Percentiles rank a stretch among this genome's conserved stretches.
Evolutionary conservation across 2,113 vertebrate genomes (phyloP).

Genomic region (Peromyscus maniculatus): DNA sequence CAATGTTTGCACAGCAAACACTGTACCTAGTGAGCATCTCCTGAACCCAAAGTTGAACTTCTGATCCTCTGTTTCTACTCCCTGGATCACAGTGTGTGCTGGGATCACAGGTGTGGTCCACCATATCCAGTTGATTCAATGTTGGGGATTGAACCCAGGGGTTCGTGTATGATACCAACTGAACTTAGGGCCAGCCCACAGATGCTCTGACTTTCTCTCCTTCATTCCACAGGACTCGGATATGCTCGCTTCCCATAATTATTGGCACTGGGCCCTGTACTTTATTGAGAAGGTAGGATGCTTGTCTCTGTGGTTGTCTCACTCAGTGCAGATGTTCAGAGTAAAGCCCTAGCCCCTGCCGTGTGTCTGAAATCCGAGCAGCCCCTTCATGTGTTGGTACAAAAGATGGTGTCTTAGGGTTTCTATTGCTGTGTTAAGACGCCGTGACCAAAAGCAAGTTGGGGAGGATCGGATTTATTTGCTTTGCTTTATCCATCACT

Average conservation of each 20-base stretch:
- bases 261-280: constrained; percentile 98
- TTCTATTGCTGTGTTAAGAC: neutral
- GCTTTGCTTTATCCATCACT: neutral
- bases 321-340: accelerated
- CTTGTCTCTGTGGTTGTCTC: accelerated
- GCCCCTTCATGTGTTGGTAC: accelerated
- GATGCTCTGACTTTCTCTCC: accelerated
- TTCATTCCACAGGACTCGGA: constrained; percentile 88
- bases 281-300: constrained; percentile 95
- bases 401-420: neutral
- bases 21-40: neutral
- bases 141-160: neutral
- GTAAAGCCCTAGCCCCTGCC: accelerated
- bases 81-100: neutral
- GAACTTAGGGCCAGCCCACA: no score
- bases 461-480: neutral
- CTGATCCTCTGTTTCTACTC: neutral
- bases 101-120: neutral
- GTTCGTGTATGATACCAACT: neutral
- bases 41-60: neutral
- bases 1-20: neutral
- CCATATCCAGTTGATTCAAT: neutral
- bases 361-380: accelerated
- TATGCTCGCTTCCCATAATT: constrained; percentile 95
- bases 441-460: neutral